Evolutionary conservation across 2,797 vertebrate species (phyloP), one percentile per base, ranked within the genome.

Genomic region (Enteromius radiatus): DNA sequence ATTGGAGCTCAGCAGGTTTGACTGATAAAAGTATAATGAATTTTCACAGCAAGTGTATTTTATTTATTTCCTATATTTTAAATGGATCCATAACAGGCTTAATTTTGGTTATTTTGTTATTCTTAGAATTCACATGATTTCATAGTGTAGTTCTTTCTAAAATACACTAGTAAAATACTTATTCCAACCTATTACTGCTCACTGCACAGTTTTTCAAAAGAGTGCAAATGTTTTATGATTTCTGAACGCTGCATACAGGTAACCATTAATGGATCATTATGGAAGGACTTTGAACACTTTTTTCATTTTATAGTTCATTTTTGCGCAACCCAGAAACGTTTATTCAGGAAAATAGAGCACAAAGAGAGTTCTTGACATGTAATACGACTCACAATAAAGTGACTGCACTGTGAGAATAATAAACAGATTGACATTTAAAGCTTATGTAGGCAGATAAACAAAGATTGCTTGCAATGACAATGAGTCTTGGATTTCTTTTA

Each of bases 201-300:
- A 78, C 23, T 15, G 2, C 56, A 47, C 5, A 65, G 31, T 38
- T 67, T 78, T 68, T 78, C 10, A 79, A 6, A 79, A 21, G n/a
- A 54, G 54, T n/a, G n/a, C 10, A 10, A 21, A 7, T 59, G 17
- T 70, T 79, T 69, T 59, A 70, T 56, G 5, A 69, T 43, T 69
- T 69, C 4, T 38, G 1, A n/a, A 36, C 36, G 5, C 45, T 52
- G n/a, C 33, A 26, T 33, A 68, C 36, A 56, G n/a, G 15, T 80
- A 45, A 70, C 38, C 7, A 80, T 71, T 80, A 59, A 70, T 19
- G 2, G 9, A 17, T n/a, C 26, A 69, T 43, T 59, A 65, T 49
- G 77, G 12, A 79, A 26, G 10, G 12, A 79, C 76, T 68, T 78
- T 67, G 63, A 67, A 4, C 43, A 78, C 3, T 78, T 65, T 78